Evolutionary conservation across 2,888 invertebrate species (phyloP).

Genomic region (Hydriomena furcata): DNA sequence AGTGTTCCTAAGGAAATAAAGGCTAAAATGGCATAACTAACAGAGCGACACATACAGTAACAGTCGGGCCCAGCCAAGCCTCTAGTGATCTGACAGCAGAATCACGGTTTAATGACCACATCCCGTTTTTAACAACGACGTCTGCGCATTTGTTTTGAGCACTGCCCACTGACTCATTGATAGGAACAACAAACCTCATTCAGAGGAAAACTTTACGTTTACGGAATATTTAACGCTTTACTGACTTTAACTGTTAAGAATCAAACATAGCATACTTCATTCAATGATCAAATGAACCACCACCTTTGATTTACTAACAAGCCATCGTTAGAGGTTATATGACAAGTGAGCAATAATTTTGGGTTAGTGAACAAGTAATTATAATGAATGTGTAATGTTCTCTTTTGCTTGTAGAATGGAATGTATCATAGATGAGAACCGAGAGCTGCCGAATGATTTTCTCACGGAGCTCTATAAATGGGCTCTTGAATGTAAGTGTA

Average conservation of each 20-base stretch:
- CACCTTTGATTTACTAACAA: slow-evolving; percentile 29
- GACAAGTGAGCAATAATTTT: slow-evolving; percentile 23
- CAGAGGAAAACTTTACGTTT: slow-evolving; percentile 59
- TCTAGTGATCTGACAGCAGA: slow-evolving; percentile 58
- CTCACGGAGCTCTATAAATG: slow-evolving; percentile 90
- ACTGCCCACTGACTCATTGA: slow-evolving; percentile 64
- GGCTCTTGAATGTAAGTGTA: slow-evolving; percentile 91
- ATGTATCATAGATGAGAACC: slow-evolving; percentile 80
- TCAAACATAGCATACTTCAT: slow-evolving; percentile 36
- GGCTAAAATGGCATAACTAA: slow-evolving; percentile 25
- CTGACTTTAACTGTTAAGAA: slow-evolving; percentile 39
- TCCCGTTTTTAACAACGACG: slow-evolving; percentile 72
- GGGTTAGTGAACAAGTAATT: slow-evolving; percentile 28
- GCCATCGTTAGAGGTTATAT: slow-evolving; percentile 17
- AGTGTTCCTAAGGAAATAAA: slow-evolving; percentile 30
- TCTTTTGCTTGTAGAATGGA: slow-evolving; percentile 85
- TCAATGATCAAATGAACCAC: slow-evolving; percentile 28
- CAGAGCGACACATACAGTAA: slow-evolving; percentile 17
- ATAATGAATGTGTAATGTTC: slow-evolving; percentile 20
- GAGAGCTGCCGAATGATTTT: slow-evolving; percentile 87
- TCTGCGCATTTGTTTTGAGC: slow-evolving; percentile 74
- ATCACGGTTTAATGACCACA: slow-evolving; percentile 80
- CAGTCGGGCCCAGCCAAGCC: slow-evolving; percentile 34
- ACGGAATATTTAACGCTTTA: slow-evolving; percentile 45
- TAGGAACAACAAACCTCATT: slow-evolving; percentile 69